Percentiles rank a stretch among this genome's conserved stretches.
phyloP scores from a whole-genome alignment of 2,888 invertebrate species.

The Acleris laterana region DNA sequence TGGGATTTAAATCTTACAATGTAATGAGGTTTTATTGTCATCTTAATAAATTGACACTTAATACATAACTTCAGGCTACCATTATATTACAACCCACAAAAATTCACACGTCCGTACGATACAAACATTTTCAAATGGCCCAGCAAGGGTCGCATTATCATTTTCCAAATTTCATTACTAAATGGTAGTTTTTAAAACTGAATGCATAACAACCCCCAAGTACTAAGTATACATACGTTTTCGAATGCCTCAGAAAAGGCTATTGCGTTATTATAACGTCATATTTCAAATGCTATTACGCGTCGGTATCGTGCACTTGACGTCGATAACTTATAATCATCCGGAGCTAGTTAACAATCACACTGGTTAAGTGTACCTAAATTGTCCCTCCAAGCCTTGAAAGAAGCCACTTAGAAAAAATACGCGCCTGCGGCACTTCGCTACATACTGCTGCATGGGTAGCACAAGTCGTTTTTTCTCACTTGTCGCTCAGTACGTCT shows the following conservation, averaged over 20 bases:
- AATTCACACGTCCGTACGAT: not conserved
- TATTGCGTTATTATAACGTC: constrained; percentile 19
- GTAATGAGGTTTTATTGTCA: no score
- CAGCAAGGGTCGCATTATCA: not conserved
- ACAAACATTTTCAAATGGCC: not conserved
- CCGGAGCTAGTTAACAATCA: constrained; percentile 76
- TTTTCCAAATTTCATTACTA: no score
- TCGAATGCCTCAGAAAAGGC: not conserved
- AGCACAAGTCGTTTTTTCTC: no score
- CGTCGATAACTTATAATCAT: constrained; percentile 76
- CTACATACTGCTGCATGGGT: constrained; percentile 12
- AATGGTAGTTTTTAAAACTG: no score
- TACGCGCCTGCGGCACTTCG: constrained; percentile 37
- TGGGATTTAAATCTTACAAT: no score
- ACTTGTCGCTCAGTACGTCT: no score
- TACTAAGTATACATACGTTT: not conserved
- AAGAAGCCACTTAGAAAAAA: constrained; percentile 64
- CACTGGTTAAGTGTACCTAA: constrained; percentile 65
- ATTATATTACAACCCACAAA: not conserved
- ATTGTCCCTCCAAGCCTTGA: constrained; percentile 73
- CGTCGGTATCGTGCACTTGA: constrained; percentile 61
- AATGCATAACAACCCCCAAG: not conserved
- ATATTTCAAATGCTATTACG: constrained; percentile 39
- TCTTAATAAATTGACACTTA: no score
- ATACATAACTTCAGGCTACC: not conserved